These are phyloP conservation scores for Fissipunctia ypsillon DNA, from an alignment of 2,888 invertebrate species.

Conservation along the genomic window DNA sequence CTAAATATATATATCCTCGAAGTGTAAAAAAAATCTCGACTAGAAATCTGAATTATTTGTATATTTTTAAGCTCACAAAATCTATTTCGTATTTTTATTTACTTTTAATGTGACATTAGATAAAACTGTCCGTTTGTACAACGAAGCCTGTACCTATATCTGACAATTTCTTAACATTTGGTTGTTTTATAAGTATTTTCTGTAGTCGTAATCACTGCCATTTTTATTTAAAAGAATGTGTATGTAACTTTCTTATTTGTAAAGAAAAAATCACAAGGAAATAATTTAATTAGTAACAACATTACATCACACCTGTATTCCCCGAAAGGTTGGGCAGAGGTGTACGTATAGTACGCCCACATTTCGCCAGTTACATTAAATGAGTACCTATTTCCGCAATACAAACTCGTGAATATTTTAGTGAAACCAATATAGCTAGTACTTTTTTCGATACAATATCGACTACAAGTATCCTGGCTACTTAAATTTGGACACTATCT, in stretches of 20 bases:
- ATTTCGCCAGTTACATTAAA: too few species aligned
- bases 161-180: background rate
- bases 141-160: conserved; percentile 41
- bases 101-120: conserved; percentile 18
- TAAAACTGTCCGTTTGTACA: conserved; percentile 30
- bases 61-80: conserved; percentile 35
- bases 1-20: conserved; percentile 11
- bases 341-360: too few species aligned
- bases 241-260: background rate
- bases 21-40: conserved; percentile 48
- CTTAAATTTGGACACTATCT: background rate
- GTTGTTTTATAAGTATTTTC: conserved; percentile 13
- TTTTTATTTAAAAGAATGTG: conserved; percentile 14
- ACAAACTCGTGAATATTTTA: background rate
- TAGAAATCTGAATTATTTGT: conserved; percentile 51
- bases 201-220: conserved; percentile 55
- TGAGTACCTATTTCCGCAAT: background rate
- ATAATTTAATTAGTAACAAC: background rate
- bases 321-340: too few species aligned
- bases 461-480: background rate
- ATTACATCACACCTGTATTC: too few species aligned
- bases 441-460: background rate
- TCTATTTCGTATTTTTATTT: conserved; percentile 22
- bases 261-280: background rate
- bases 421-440: background rate